A percentile compares a stretch with the other conserved stretches of the same genome.
Evolutionary conservation across 2,113 vertebrate species (phyloP).

Genomic region (Zingel zingel): DNA sequence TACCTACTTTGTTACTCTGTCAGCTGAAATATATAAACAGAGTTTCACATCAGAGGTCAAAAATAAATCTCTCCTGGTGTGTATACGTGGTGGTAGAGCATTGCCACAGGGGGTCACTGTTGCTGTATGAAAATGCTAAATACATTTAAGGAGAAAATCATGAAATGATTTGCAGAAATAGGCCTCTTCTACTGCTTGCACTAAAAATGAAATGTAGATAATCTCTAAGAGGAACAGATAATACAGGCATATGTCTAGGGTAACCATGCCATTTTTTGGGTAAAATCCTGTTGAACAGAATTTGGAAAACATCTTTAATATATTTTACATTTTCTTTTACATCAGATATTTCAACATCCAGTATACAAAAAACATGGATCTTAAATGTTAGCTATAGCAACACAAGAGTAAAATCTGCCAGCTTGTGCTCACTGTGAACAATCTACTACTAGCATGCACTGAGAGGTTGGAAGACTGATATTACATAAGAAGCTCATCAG

Average conservation of each 20-base stretch:
- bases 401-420: constrained; percentile 19
- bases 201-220: constrained; percentile 1
- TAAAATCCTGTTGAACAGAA: not conserved
- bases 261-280: not conserved
- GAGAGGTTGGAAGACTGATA: constrained; percentile 68
- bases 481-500: constrained; percentile 83
- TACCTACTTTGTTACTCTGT: constrained; percentile 17
- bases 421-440: constrained; percentile 48
- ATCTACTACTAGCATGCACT: constrained; percentile 44
- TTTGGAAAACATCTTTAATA: not conserved
- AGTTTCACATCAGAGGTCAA: constrained; percentile 44
- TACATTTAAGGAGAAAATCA: constrained; percentile 2
- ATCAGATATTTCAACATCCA: constrained; percentile 4
- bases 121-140: constrained; percentile 51
- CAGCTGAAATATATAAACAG: constrained; percentile 29
- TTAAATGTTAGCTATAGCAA: not conserved
- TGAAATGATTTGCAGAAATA: constrained; percentile 16
- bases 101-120: constrained; percentile 78
- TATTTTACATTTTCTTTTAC: not conserved
- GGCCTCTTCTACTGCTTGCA: not conserved
- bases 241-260: not conserved
- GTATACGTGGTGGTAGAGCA: constrained; percentile 32
- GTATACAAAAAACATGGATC: not conserved
- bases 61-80: constrained; percentile 1
- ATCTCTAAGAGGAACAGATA: not conserved